Conservation (phyloP, 2,113 vertebrate genomes). For the Picathartes gymnocephalus region DNA sequence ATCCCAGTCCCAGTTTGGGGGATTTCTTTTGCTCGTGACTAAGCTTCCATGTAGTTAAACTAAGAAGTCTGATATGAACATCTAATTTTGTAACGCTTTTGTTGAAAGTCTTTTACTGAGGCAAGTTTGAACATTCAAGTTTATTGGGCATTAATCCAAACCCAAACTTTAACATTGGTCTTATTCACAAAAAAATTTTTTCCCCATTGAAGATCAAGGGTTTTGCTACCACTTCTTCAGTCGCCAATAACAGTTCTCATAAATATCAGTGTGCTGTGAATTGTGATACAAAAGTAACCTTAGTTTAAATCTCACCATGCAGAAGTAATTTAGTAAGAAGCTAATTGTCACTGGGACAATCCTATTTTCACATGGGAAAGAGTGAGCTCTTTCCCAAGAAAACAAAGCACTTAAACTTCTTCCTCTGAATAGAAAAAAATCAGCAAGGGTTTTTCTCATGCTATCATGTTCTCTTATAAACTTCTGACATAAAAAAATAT, state of each 20-base stretch:
- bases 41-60: not conserved
- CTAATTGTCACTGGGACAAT: not conserved
- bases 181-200: not conserved
- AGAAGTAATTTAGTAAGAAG: conserved; percentile 42
- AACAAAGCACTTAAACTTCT: not conserved
- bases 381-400: not conserved
- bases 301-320: not conserved
- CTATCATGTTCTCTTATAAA: conserved; percentile 11
- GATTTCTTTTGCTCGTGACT: not conserved
- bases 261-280: not conserved
- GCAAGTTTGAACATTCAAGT: not conserved
- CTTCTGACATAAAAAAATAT: not conserved
- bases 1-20: not conserved
- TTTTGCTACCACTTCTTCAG: not conserved
- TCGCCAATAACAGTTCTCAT: not conserved
- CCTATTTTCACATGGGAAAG: conserved; percentile 24
- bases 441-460: conserved; percentile 23
- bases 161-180: not conserved
- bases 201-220: not conserved
- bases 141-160: not conserved
- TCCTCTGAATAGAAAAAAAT: not conserved
- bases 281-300: not conserved
- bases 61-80: not conserved
- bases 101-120: not conserved
- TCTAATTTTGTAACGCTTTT: not conserved